Base-by-base conservation (phyloP, 2,888 invertebrate species). In the Dryadula phaetusa region DNA sequence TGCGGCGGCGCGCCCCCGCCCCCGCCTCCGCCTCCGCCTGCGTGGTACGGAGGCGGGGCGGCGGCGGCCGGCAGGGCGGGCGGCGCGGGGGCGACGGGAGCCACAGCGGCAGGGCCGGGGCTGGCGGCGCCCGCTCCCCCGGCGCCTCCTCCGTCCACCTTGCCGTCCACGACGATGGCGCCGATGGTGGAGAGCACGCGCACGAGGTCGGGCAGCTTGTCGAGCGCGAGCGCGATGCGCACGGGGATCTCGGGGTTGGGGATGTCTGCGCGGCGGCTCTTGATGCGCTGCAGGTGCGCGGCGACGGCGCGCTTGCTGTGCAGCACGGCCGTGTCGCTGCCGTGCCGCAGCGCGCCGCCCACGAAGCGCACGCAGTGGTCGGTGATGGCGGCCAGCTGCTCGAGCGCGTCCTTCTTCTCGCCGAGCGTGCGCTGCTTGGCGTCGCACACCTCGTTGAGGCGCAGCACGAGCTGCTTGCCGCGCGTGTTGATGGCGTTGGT, bases 321-420 rank as follows among this genome's bases (percentile, higher is more conserved):
- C 72, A 98, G 92, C 77, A 98, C 93, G 52, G 97, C 97, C 88
- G 96, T 96, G 85, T 98, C 97, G 75, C 96, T 96, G 72, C 97
- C 97, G 81, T 81, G 95, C 42, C 95, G 95, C 56, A 98, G 90
- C 34, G 97, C 97, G 76, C 94, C 94, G 79, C 95, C 94, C 65
- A 97, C 97, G 88, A 98, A 98, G 73, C 95, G 94, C 75, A 98
- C 96, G 85, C 97, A 97, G 90, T 98, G 97, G 90, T 98, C 97
- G 16, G 98, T 97, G 84, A 97, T 95, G 81, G 95, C 95, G 0
- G 97, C 96, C 14, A 98, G 93, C 80, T 96, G 95, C 81, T 96
- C 95, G 54, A 98, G 89, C 54, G 97, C 97, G 62, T 95, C 94
- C 84, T 97, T 96, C 87, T 98, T 98, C 88, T 97, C 96, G 76